A percentile compares a stretch with the other conserved stretches of the same genome.
Conservation (phyloP, 2,888 invertebrate species). For the Dilophus febrilis region DNA sequence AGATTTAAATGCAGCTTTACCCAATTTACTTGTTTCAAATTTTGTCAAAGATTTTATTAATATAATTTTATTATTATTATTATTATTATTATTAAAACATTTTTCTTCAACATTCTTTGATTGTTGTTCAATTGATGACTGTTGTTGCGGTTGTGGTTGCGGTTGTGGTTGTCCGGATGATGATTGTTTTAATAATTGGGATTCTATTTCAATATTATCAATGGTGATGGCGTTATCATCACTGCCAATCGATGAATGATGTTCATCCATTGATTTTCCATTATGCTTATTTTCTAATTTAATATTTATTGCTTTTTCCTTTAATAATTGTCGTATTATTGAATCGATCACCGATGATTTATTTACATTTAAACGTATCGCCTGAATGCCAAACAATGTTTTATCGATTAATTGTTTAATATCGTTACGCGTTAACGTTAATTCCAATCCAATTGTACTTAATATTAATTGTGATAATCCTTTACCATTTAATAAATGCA, state of each 20-base stretch:
- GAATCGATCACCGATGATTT: constrained; percentile 30
- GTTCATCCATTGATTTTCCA: constrained; percentile 5
- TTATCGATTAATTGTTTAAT: constrained; percentile 36
- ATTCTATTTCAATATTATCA: not conserved
- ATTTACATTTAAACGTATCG: constrained; percentile 28
- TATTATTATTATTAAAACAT: constrained; percentile 1
- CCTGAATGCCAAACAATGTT: constrained; percentile 51
- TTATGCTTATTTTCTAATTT: constrained; percentile 13
- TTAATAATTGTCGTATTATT: constrained; percentile 30
- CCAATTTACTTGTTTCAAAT: constrained; percentile 46
- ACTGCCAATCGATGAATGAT: too few relatives aligned
- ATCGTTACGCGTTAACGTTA: constrained; percentile 37
- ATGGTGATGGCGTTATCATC: not conserved
- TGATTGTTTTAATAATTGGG: too few relatives aligned
- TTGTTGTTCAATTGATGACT: too few relatives aligned
- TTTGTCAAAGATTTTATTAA: constrained; percentile 30
- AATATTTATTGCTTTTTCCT: constrained; percentile 27
- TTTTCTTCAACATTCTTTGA: too few relatives aligned
- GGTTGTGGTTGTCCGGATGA: too few relatives aligned
- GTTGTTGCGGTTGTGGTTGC: too few relatives aligned
- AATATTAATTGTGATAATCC: constrained; percentile 46
- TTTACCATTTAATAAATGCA: constrained; percentile 34
- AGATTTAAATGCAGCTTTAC: constrained; percentile 73
- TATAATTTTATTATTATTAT: constrained; percentile 13
- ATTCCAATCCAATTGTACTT: constrained; percentile 46